A percentile compares a stretch with the other conserved stretches of the same genome.
phyloP scores from a whole-genome alignment of 1,140 invertebrate genomes.

The Sarcophaga bullata region DNA sequence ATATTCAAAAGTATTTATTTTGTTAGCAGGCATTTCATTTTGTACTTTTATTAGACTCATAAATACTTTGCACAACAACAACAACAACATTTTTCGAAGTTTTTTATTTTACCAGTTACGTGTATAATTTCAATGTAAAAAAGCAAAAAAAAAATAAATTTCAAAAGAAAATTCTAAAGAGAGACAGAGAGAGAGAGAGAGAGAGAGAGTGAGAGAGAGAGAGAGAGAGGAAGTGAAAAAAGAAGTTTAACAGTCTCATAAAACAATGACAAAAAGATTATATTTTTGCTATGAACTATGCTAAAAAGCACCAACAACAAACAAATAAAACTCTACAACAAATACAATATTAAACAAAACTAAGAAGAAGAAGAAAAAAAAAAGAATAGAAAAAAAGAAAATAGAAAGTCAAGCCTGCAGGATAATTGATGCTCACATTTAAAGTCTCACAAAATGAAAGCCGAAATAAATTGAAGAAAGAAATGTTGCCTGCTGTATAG shows the following conservation, averaged over 20 bases:
- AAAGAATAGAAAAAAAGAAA: no score
- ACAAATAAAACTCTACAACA: not conserved
- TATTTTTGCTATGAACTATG: not conserved
- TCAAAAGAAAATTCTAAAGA: no score
- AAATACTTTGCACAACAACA: constrained; percentile 14
- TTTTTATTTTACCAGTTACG: no score
- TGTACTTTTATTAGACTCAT: not conserved
- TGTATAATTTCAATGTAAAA: no score
- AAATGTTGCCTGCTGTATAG: not conserved
- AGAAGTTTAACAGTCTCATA: not conserved
- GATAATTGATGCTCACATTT: constrained; percentile 13
- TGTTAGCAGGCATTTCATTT: no score
- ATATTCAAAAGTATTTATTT: not conserved
- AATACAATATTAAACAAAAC: not conserved
- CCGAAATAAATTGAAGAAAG: not conserved
- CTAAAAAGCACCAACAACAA: constrained; percentile 1
- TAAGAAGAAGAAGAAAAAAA: not conserved
- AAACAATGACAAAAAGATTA: constrained; percentile 1
- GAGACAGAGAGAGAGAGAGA: no score
- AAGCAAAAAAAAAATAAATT: no score
- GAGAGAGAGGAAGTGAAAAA: not conserved
- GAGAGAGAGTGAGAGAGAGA: no score
- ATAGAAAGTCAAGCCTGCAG: not conserved
- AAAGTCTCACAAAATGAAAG: not conserved
- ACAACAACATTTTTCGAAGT: no score